Conservation (phyloP, 2,888 invertebrate genomes). For the Arenicola marina region DNA sequence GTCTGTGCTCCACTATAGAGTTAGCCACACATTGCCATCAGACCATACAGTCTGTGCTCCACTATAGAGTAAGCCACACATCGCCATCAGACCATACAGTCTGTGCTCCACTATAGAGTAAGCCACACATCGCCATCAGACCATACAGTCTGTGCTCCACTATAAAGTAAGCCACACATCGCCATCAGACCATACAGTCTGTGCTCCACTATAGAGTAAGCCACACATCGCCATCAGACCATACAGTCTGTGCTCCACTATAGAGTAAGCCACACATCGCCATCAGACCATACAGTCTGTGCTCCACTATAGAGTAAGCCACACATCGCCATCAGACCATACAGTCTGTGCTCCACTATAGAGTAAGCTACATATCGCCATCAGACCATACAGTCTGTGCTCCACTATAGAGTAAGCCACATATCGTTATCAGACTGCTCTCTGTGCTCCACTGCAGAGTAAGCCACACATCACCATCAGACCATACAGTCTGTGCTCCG, state of each 20-base stretch:
- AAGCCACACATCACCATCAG: conserved; percentile 18
- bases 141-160: conserved; percentile 25
- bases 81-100: conserved; percentile 22
- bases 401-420: conserved; percentile 26
- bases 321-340: conserved; percentile 20
- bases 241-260: conserved; percentile 20
- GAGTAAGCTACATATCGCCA: conserved; percentile 26
- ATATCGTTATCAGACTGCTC: conserved; percentile 20
- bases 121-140: conserved; percentile 17
- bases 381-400: conserved; percentile 24
- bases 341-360: conserved; percentile 22
- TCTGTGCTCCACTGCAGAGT: conserved; percentile 26
- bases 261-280: conserved; percentile 25
- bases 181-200: conserved; percentile 24
- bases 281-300: conserved; percentile 22
- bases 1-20: conserved; percentile 25
- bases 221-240: conserved; percentile 21
- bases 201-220: conserved; percentile 26
- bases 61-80: conserved; percentile 25
- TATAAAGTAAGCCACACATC: conserved; percentile 24
- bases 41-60: conserved; percentile 24
- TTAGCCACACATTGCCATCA: conserved; percentile 19
- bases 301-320: conserved; percentile 27
- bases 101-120: conserved; percentile 27
- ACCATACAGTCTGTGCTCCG: conserved; percentile 23